phyloP scores from a whole-genome alignment of 2,113 vertebrate genomes.

The Callocephalon fimbriatum region DNA sequence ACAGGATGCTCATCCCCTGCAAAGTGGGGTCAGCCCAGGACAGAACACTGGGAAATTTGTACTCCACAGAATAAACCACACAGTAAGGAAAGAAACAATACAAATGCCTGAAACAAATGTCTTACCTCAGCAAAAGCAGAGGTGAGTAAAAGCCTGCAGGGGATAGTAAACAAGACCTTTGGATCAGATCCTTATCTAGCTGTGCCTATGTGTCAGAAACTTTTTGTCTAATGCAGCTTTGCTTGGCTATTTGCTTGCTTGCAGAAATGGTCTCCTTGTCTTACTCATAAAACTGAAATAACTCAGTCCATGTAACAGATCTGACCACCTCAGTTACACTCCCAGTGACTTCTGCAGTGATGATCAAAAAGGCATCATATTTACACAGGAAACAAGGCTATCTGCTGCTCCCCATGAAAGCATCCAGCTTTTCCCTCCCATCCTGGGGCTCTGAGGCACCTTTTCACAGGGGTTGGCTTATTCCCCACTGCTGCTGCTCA shows the following conservation, averaged over 20 bases:
- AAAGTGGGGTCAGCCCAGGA: conserved; percentile 3
- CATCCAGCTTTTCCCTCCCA: not conserved
- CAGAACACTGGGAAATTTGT: not conserved
- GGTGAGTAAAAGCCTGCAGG: conserved; percentile 39
- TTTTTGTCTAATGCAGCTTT: not conserved
- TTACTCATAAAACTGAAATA: not conserved
- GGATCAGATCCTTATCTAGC: conserved; percentile 10
- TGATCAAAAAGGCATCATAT: not conserved
- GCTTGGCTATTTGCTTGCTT: not conserved
- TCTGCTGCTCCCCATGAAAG: not conserved
- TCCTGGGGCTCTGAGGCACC: not conserved
- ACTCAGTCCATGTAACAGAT: not conserved
- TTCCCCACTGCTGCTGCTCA: not conserved
- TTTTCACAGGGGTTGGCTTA: not conserved
- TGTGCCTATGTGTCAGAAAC: not conserved
- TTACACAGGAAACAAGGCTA: not conserved
- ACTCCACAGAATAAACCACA: conserved; percentile 1
- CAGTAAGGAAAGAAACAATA: conserved; percentile 20
- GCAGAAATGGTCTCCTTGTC: not conserved
- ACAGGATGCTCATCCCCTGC: not conserved
- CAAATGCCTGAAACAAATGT: conserved; percentile 29
- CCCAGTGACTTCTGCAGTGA: not conserved
- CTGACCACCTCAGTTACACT: not conserved
- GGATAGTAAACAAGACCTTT: conserved; percentile 14
- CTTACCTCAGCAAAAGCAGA: conserved; percentile 35